Evolutionary conservation across 2,888 invertebrate species (phyloP).

Genomic region (Pristionchus fissidentatus): DNA sequence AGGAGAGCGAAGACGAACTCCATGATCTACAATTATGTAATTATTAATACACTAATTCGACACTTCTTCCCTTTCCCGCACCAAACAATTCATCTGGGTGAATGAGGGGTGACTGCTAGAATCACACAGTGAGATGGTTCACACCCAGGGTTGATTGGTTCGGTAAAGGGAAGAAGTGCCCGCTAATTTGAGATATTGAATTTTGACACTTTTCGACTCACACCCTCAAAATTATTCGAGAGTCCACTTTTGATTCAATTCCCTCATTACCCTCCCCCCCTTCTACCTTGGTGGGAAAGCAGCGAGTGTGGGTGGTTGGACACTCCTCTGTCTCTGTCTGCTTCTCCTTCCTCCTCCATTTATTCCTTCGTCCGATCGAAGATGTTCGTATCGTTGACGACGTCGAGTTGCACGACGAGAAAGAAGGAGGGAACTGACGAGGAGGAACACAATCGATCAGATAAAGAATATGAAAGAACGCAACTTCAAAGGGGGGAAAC

Average conservation of each 20-base stretch:
- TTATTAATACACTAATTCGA: no score
- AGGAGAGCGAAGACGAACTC: conserved; percentile 44
- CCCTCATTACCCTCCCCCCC: no score
- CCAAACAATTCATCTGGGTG: no score
- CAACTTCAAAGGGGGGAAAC: background rate
- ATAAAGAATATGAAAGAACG: background rate
- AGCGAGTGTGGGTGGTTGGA: conserved; percentile 11
- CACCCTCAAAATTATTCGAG: background rate
- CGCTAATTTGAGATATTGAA: no score
- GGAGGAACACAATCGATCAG: background rate
- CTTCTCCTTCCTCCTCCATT: conserved; percentile 30
- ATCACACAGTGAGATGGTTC: no score
- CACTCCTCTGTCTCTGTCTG: background rate
- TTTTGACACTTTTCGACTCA: no score
- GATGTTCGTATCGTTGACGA: conserved; percentile 40
- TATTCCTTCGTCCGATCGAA: conserved; percentile 29
- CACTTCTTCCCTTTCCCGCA: no score
- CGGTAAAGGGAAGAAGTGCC: no score
- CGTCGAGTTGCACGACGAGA: conserved; percentile 43
- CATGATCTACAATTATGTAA: background rate
- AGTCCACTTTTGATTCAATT: background rate
- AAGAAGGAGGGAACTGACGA: background rate
- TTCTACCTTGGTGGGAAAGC: conserved; percentile 41
- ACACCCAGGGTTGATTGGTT: no score
- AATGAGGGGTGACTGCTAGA: no score